Evolutionary conservation across 2,797 vertebrate species (phyloP), one percentile per base, ranked within the genome.

Genomic region (Syngnathus acus): DNA sequence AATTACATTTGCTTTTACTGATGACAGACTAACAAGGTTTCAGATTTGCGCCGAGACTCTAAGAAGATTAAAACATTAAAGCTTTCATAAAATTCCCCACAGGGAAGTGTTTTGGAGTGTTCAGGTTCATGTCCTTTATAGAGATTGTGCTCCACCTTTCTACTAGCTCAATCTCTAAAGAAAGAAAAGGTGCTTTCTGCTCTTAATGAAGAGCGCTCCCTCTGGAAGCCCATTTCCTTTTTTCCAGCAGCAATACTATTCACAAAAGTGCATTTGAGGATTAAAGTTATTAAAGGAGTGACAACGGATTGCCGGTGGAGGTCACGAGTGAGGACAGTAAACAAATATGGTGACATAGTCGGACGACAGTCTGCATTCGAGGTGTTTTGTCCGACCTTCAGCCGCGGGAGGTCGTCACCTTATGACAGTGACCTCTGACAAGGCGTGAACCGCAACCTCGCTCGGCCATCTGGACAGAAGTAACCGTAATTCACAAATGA

Each of bases 221-320:
- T 80, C 78, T 67, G 39, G 82, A 77, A 80, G 67, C 72, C 64
- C 14, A 68, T 78, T 80, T 84, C 63, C 64, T 72, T 78, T 80
- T 73, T 69, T 6, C 75, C 64, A 54, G 62, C 50, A 55, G 38
- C 72, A 64, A 61, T 73, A 32, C 26, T 32, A 62, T 76, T 76
- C 69, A 70, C 74, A 75, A 82, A 85, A 82, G 76, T 65, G 77
- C 76, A 83, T 76, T 76, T 70, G 69, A 71, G 82, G 76, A 85
- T 89, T 84, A 85, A 58, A 74, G 82, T 60, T 86, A 78, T 40
- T 86, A 78, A 84, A 78, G 84, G 73, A 78, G 66, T 74, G 80
- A 85, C 81, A 82, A 73, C 69, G 68, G 64, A 76, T 69, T 73
- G 72, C 67, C 79, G 70, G 50, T 55, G 53, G 71, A 80, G 68